Conservation (phyloP, 1,140 invertebrate species). For the Latrodectus geometricus region DNA sequence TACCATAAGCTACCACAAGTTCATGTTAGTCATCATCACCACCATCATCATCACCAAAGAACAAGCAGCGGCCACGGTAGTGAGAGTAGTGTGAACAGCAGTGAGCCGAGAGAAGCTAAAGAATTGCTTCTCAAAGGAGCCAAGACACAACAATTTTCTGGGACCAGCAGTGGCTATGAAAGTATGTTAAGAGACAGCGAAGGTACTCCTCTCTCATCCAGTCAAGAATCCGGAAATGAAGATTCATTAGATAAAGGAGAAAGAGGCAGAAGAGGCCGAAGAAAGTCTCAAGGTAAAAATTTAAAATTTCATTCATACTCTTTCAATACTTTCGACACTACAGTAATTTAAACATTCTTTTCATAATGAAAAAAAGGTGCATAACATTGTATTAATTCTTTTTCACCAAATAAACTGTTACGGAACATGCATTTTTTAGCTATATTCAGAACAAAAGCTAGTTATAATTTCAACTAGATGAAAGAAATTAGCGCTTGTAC, state of each 20-base stretch:
- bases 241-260: conserved; percentile 48
- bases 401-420: no score
- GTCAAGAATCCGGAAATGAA: conserved; percentile 69
- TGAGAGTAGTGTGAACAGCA: conserved; percentile 53
- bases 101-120: conserved; percentile 43
- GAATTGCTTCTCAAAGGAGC: conserved; percentile 46
- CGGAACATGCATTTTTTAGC: no score
- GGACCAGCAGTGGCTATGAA: conserved; percentile 78
- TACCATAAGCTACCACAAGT: conserved; percentile 38
- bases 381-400: no score
- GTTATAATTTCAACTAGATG: no score
- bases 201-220: conserved; percentile 72
- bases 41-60: conserved; percentile 43
- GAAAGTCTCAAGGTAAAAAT: conserved; percentile 39
- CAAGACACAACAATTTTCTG: conserved; percentile 58
- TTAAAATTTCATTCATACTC: not conserved
- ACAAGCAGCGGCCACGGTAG: conserved; percentile 56
- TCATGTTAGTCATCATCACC: conserved; percentile 41
- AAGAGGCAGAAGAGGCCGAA: conserved; percentile 47
- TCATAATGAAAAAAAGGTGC: no score
- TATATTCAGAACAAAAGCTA: no score
- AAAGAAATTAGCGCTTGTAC: no score
- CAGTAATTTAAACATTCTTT: no score
- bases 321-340: no score
- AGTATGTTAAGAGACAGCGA: conserved; percentile 83